phyloP scores from a whole-genome alignment of 2,797 vertebrate genomes.

The Danio tinwini region DNA sequence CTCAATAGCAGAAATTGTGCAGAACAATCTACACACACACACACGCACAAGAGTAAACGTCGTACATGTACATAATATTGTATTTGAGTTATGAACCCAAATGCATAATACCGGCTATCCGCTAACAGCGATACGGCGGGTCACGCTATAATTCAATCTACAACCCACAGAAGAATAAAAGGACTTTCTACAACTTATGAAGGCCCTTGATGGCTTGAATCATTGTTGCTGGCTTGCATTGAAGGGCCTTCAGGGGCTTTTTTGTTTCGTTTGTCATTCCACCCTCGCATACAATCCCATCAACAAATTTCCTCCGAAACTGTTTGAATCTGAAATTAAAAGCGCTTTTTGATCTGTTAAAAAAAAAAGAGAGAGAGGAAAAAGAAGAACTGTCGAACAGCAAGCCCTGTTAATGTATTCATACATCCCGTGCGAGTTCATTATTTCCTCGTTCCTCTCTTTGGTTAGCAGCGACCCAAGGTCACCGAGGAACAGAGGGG shows the following conservation, averaged over 20 bases:
- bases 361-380: slow-evolving; percentile 65
- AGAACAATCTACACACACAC: too few relatives aligned
- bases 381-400: neutral
- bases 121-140: too few relatives aligned
- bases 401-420: slow-evolving; percentile 73
- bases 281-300: slow-evolving; percentile 6
- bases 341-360: slow-evolving; percentile 66
- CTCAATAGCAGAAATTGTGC: too few relatives aligned
- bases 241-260: neutral
- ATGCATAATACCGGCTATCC: neutral
- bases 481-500: slow-evolving; percentile 53
- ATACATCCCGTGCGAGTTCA: slow-evolving; percentile 74
- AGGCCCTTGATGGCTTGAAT: neutral
- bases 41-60: too few relatives aligned
- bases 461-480: slow-evolving; percentile 55
- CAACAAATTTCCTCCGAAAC: slow-evolving; percentile 64
- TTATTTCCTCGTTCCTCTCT: slow-evolving; percentile 63
- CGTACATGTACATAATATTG: neutral
- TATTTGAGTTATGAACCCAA: neutral
- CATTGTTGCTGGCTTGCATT: slow-evolving; percentile 2
- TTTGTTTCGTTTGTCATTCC: slow-evolving; percentile 17
- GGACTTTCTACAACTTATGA: neutral
- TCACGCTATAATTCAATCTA: neutral
- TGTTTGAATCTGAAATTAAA: slow-evolving; percentile 67
- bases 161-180: neutral